Evolutionary conservation across 35 echinoderm and acorn worm species (phyloP).

Genomic region (Lytechinus variegatus): DNA sequence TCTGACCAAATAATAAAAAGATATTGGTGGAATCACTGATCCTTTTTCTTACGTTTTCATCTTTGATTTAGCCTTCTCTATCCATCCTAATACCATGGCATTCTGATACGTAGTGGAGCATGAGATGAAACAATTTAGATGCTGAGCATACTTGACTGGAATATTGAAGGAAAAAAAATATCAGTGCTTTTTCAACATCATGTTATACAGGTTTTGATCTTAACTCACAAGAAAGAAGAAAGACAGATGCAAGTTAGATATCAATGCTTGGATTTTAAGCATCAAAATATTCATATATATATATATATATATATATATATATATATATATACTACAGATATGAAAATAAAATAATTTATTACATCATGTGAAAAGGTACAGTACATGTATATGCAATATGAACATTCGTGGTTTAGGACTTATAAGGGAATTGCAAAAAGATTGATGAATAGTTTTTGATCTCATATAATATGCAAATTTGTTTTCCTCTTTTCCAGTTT

Average conservation of each 20-base stretch:
- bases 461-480: not conserved
- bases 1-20: not conserved
- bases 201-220: not conserved
- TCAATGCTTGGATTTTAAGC: no score
- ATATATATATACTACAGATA: no score
- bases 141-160: constrained; percentile 87
- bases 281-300: no score
- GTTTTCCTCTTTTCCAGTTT: not conserved
- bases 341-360: no score
- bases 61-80: constrained; percentile 89
- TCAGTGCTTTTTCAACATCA: not conserved
- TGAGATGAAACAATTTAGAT: constrained; percentile 95
- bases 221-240: not conserved
- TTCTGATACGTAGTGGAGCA: constrained; percentile 87
- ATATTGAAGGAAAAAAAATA: not conserved
- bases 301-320: no score
- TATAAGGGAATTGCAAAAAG: no score
- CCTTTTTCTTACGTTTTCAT: constrained; percentile 26
- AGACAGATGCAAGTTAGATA: no score
- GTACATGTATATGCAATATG: no score
- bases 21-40: not conserved
- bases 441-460: no score
- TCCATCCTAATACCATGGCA: constrained; percentile 95
- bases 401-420: no score
- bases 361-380: no score